A percentile compares a stretch with the other conserved stretches of the same genome.
Evolutionary conservation across 2,888 invertebrate species (phyloP).

Genomic region (Itoplectis maculator): DNA sequence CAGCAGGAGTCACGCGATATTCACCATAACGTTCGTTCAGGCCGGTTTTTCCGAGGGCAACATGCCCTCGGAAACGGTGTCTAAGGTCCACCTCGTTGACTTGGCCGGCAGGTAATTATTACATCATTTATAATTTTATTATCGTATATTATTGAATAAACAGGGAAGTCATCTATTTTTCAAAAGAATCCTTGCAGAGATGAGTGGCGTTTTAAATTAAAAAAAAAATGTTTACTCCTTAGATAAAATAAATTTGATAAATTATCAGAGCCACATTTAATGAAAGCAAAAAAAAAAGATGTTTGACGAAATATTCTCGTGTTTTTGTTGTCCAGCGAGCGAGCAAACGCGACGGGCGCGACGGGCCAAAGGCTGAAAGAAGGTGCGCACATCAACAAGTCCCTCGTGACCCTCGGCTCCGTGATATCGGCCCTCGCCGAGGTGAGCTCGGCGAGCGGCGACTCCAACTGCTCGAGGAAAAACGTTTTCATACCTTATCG

Average conservation of each 20-base stretch:
- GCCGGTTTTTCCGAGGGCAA: conserved; percentile 92
- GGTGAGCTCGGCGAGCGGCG: conserved; percentile 84
- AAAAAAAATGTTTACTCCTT: no score
- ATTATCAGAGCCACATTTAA: no score
- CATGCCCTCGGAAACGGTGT: conserved; percentile 95
- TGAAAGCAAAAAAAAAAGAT: not conserved
- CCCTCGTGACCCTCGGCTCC: conserved; percentile 93
- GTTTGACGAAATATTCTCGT: conserved; percentile 27
- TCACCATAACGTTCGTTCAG: conserved; percentile 95
- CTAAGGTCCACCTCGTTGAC: conserved; percentile 95
- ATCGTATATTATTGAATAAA: not conserved
- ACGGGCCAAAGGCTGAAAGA: conserved; percentile 96
- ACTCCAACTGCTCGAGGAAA: conserved; percentile 83
- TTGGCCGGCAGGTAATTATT: conserved; percentile 91
- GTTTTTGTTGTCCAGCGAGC: conserved; percentile 87
- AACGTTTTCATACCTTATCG: conserved; percentile 93
- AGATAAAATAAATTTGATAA: no score
- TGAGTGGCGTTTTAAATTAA: no score
- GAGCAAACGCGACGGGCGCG: conserved; percentile 95
- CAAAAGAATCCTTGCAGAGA: no score
- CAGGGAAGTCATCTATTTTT: no score
- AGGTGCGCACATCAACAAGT: conserved; percentile 96
- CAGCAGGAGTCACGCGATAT: conserved; percentile 96
- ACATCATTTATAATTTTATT: not conserved
- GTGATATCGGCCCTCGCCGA: conserved; percentile 95